Evolutionary conservation across 1,140 invertebrate genomes (phyloP), one percentile per base, ranked within the genome.

Genomic region (Nomia melanderi): DNA sequence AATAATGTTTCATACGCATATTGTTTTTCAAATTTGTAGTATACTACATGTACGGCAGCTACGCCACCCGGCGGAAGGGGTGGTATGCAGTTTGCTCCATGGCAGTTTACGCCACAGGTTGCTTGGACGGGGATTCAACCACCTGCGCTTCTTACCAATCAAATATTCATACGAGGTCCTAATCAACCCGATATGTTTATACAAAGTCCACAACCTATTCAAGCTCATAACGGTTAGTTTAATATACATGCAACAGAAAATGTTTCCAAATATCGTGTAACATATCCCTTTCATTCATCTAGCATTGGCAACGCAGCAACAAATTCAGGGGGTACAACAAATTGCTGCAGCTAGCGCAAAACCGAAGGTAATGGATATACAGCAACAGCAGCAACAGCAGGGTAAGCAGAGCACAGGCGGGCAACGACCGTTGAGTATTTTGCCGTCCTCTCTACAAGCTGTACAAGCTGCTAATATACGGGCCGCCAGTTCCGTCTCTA

Each of bases 111-210:
- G 44, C 94, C 94, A 1, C 94, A 96, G 91, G 94, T 96, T 86
- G 95, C 96, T 94, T 90, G 95, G 85, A 94, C 94, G 50, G 96
- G 93, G 39, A 77, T 97, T 29, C 96, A 96, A 79, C 94, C 95
- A 11, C 94, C 94, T 44, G 92, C 94, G 4, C 87, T 96, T 1
- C 90, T 96, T 5, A 91, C 92, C 5, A 97, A 97, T 92, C 95
- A 95, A 31, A 97, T 97, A 83, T 97, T 97, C 83, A 97, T 98
- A 80, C 91, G 97, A 71, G 95, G 96, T 11, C 93, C 94, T 4
- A 90, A 93, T 0, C 96, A 97, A 84, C 95, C 95, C 14, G 96
- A 97, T 88, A 97, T 98, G 96, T 97, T 97, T 83, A 97, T 98
- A 81, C 96, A 97, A 87, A 96, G 95, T 87, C 95, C 96, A 14